Percentiles rank a stretch among this genome's conserved stretches.
phyloP scores from a whole-genome alignment of 2,888 invertebrate genomes.

The Myathropa florea region DNA sequence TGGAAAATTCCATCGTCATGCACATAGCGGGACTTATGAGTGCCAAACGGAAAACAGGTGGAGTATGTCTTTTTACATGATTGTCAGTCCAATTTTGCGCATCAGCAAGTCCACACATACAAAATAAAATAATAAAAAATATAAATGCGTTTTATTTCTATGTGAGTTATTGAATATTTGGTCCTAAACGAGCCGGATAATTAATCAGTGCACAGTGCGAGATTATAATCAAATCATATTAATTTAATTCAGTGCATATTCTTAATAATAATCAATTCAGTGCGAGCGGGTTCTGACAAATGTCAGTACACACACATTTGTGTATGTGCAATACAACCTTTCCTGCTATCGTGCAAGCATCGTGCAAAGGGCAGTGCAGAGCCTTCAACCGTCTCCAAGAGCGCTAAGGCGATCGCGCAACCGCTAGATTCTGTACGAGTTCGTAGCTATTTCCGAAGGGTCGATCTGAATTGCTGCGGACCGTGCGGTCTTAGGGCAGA shows the following conservation, averaged over 20 bases:
- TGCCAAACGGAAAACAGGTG: no score
- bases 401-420: no score
- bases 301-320: background rate
- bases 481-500: background rate
- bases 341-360: background rate
- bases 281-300: background rate
- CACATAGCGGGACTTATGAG: no score
- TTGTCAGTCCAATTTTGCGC: no score
- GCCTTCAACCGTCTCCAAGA: background rate
- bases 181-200: no score
- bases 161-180: no score
- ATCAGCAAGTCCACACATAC: no score
- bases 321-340: background rate
- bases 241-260: background rate
- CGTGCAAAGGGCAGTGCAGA: background rate
- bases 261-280: background rate
- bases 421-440: background rate
- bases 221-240: background rate
- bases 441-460: background rate
- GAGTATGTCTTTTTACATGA: no score
- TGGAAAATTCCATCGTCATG: no score
- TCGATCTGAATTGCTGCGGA: background rate
- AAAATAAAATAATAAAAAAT: no score
- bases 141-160: no score
- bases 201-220: background rate